phyloP scores from a whole-genome alignment of 1,140 invertebrate species.

The Olivierus martensii region DNA sequence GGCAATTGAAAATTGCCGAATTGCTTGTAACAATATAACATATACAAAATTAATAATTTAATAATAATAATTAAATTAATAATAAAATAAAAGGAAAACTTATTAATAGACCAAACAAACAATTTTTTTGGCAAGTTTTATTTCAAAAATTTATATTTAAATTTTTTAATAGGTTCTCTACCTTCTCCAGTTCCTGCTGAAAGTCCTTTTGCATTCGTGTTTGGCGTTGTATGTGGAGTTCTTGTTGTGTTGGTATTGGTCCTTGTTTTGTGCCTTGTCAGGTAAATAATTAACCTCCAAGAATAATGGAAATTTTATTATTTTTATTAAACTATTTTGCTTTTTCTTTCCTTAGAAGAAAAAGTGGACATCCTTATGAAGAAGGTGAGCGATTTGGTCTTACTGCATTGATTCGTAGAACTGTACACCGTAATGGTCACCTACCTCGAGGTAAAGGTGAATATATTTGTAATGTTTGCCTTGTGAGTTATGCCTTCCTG shows the following conservation, averaged over 20 bases:
- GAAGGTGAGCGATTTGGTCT: slow-evolving; percentile 18
- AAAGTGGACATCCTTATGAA: slow-evolving; percentile 10
- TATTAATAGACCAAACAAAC: not conserved
- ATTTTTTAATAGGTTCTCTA: slow-evolving; percentile 15
- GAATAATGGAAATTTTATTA: not conserved
- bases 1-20: too few relatives aligned
- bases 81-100: too few relatives aligned
- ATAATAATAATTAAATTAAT: too few relatives aligned
- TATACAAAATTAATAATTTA: too few relatives aligned
- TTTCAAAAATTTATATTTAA: not conserved
- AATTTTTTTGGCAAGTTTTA: too few relatives aligned
- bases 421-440: slow-evolving; percentile 20
- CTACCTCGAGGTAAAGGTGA: slow-evolving; percentile 16
- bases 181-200: slow-evolving; percentile 9
- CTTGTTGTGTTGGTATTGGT: slow-evolving; percentile 18
- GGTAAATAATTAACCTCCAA: slow-evolving; percentile 5
- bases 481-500: too few relatives aligned
- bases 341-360: slow-evolving; percentile 3
- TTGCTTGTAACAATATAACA: too few relatives aligned
- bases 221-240: slow-evolving; percentile 21
- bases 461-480: not conserved
- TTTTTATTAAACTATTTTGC: not conserved
- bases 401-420: slow-evolving; percentile 18
- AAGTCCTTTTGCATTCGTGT: slow-evolving; percentile 18
- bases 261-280: slow-evolving; percentile 15